Conservation (phyloP, 2,888 invertebrate species). For the Apamea sordens region DNA sequence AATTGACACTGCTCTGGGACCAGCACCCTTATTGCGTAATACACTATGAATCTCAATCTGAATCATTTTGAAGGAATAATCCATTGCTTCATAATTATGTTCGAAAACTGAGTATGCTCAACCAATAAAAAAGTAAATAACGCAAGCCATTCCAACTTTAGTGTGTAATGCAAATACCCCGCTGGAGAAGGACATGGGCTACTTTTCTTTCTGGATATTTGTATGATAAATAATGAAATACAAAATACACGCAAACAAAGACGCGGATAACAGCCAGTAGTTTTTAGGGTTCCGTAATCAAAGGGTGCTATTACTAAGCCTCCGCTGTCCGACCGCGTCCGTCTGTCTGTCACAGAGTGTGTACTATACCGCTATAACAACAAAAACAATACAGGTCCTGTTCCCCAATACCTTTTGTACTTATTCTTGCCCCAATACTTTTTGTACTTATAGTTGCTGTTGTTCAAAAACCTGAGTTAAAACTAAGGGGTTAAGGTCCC, state of each 20-base stretch:
- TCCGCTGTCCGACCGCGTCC: too few relatives aligned
- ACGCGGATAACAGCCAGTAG: background rate
- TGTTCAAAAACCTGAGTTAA: conserved; percentile 7
- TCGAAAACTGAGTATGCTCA: too few relatives aligned
- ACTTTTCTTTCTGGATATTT: background rate
- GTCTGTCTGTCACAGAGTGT: background rate
- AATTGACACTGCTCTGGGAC: too few relatives aligned
- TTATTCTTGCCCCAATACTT: background rate
- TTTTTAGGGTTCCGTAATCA: background rate
- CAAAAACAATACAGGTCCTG: too few relatives aligned
- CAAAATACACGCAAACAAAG: background rate
- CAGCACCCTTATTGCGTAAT: too few relatives aligned
- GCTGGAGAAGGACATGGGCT: background rate
- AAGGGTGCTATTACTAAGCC: background rate
- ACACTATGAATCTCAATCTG: too few relatives aligned
- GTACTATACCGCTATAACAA: too few relatives aligned
- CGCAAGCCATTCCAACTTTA: background rate
- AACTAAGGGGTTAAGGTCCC: background rate
- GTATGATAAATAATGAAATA: background rate
- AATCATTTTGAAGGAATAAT: too few relatives aligned
- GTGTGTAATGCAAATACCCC: background rate
- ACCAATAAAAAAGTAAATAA: too few relatives aligned
- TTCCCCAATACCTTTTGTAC: background rate
- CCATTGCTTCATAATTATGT: too few relatives aligned
- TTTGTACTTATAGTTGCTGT: background rate